Evolutionary conservation across 2,797 vertebrate genomes (phyloP).

Genomic region (Anguilla anguilla): DNA sequence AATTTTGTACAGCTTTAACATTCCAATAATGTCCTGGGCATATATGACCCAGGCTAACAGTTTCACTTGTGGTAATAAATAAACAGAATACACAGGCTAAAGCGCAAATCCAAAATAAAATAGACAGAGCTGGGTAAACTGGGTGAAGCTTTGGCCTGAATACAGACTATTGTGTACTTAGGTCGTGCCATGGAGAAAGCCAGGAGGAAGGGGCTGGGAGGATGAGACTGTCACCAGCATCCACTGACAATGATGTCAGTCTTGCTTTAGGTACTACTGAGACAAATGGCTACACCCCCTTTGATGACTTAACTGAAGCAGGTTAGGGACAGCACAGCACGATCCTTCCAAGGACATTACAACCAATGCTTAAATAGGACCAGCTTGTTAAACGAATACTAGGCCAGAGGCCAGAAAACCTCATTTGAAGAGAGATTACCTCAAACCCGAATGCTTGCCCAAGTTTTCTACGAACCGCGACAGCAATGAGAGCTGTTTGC

Average conservation of each 20-base stretch:
- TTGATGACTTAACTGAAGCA: neutral
- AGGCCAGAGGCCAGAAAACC: conserved; percentile 9
- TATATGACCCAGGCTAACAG: too few species aligned
- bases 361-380: neutral
- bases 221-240: neutral
- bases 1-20: too few species aligned
- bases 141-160: neutral
- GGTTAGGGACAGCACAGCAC: neutral
- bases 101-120: neutral
- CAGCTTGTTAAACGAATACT: conserved; percentile 1
- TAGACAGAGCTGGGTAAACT: neutral
- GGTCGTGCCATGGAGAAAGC: neutral
- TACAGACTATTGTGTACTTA: neutral
- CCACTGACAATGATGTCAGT: conserved; percentile 7
- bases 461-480: neutral
- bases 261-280: neutral
- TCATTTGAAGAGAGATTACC: conserved; percentile 4
- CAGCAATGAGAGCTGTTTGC: neutral
- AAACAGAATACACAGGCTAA: neutral
- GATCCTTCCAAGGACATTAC: neutral
- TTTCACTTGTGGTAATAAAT: too few species aligned
- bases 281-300: conserved; percentile 10
- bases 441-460: neutral
- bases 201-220: neutral
- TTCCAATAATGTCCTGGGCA: too few species aligned